phyloP scores from a whole-genome alignment of 2,797 vertebrate species.

The Erethizon dorsatum region DNA sequence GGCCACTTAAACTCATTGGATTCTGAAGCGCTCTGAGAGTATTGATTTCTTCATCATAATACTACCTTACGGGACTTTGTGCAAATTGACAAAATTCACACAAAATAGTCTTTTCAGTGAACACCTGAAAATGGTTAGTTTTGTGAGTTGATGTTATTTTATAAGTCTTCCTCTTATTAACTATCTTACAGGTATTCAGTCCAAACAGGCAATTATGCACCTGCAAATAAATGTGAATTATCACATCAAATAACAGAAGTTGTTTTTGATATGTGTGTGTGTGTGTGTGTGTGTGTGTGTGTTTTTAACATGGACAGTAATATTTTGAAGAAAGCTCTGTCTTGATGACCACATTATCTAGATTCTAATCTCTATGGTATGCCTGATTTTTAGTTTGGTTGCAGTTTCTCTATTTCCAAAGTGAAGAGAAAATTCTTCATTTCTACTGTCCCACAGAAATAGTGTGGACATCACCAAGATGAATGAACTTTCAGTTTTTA shows the following conservation, averaged over 20 bases:
- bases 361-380: neutral
- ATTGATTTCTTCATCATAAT: neutral
- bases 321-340: neutral
- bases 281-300: neutral
- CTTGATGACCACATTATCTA: slow-evolving; percentile 7
- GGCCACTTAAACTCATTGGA: neutral
- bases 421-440: neutral
- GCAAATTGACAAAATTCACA: neutral
- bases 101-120: neutral
- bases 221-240: slow-evolving; percentile 15
- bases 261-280: neutral
- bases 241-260: neutral
- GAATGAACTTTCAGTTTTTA: neutral
- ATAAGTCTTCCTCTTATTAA: neutral
- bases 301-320: neutral
- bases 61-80: neutral
- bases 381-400: neutral
- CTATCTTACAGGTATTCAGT: neutral
- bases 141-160: neutral
- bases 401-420: neutral
- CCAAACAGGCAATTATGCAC: neutral
- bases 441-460: neutral
- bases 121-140: neutral
- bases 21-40: neutral
- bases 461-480: neutral